A percentile compares a stretch with the other conserved stretches of the same genome.
Evolutionary conservation across 1,140 invertebrate genomes (phyloP).

Genomic region (Acromyrmex charruanus): DNA sequence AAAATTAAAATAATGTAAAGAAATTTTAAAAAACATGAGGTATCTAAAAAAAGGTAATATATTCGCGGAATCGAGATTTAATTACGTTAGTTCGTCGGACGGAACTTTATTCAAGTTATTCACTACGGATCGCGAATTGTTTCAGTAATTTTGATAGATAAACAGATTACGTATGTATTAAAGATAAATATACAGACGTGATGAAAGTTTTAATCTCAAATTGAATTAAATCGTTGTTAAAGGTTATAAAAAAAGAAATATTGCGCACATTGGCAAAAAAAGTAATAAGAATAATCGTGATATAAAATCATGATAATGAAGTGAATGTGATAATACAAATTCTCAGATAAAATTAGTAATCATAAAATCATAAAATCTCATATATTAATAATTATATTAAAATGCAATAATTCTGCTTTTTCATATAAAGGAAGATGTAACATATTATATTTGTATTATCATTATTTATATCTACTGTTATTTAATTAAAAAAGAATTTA

Average conservation of each 20-base stretch:
- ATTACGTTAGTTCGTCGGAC: background rate
- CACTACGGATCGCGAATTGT: background rate
- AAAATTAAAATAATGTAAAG: background rate
- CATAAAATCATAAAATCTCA: background rate
- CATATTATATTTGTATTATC: background rate
- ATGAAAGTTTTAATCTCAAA: background rate
- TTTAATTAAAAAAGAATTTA: background rate
- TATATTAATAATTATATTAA: constrained; percentile 16
- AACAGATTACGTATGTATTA: background rate
- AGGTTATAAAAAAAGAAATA: background rate
- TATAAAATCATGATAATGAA: background rate
- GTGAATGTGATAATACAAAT: background rate
- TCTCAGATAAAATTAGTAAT: background rate
- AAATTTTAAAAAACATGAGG: background rate
- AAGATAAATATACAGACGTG: background rate
- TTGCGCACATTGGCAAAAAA: background rate
- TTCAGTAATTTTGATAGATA: background rate
- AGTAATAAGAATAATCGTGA: background rate
- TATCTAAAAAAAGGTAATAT: background rate
- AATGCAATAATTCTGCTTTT: background rate
- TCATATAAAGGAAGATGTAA: background rate
- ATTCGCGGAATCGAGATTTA: constrained; percentile 2
- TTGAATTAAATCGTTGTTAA: constrained; percentile 1
- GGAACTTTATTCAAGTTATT: background rate
- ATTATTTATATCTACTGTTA: background rate